A percentile compares a stretch with the other conserved stretches of the same genome.
Evolutionary conservation across 2,888 invertebrate species (phyloP).

Genomic region (Melieria crassipennis): DNA sequence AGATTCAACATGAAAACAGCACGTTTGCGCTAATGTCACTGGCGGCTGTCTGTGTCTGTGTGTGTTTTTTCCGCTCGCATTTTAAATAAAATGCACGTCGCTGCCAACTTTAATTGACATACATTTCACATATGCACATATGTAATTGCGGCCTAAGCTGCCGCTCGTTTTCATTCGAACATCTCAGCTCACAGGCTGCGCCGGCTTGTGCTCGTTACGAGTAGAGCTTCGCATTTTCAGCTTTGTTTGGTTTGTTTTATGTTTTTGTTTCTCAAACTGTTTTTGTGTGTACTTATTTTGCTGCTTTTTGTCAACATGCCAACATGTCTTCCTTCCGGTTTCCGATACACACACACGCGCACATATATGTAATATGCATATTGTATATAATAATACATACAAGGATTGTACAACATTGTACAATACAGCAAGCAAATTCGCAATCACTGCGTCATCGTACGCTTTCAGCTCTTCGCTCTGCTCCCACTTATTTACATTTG

Average conservation of each 20-base stretch:
- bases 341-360: constrained; percentile 1
- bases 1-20: too few relatives aligned
- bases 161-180: constrained; percentile 1
- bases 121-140: constrained; percentile 26
- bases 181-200: not conserved
- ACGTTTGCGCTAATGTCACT: too few relatives aligned
- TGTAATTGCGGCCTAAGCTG: not conserved
- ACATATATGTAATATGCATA: too few relatives aligned
- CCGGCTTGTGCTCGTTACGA: not conserved
- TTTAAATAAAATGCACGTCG: not conserved
- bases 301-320: constrained; percentile 29
- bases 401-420: too few relatives aligned
- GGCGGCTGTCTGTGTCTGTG: too few relatives aligned
- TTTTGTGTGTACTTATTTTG: not conserved
- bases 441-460: too few relatives aligned
- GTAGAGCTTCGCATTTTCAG: not conserved
- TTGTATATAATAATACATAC: too few relatives aligned
- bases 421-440: too few relatives aligned
- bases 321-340: constrained; percentile 31
- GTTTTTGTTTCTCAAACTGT: not conserved
- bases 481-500: too few relatives aligned
- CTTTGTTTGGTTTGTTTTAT: not conserved
- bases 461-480: too few relatives aligned
- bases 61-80: too few relatives aligned
- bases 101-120: constrained; percentile 36